These are phyloP conservation scores for Antitype chi DNA, from an alignment of 2,888 invertebrate genomes.

Conservation along the genomic window DNA sequence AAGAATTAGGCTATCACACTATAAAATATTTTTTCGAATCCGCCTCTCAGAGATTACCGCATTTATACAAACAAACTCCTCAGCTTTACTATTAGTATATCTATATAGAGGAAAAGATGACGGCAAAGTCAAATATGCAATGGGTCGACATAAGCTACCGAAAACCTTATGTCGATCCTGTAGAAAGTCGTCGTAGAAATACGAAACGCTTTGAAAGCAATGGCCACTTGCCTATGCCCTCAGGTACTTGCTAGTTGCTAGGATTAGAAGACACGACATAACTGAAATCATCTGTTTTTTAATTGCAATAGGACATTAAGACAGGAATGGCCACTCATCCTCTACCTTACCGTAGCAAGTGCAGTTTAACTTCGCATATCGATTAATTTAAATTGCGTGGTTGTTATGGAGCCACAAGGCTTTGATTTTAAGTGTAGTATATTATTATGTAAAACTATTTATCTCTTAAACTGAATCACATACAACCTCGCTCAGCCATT, in stretches of 20 bases:
- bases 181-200: not conserved
- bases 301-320: not conserved
- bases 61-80: no score
- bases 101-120: no score
- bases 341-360: not conserved
- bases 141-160: not conserved
- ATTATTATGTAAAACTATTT: slow-evolving; percentile 26
- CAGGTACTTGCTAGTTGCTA: not conserved
- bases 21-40: no score
- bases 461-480: slow-evolving; percentile 27
- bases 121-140: not conserved
- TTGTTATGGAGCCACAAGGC: not conserved
- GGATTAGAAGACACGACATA: not conserved
- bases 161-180: not conserved
- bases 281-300: not conserved
- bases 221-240: not conserved
- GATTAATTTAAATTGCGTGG: not conserved
- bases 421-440: not conserved
- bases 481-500: slow-evolving; percentile 34
- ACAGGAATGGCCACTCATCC: not conserved
- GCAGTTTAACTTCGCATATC: not conserved
- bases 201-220: not conserved
- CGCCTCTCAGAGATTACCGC: no score
- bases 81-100: no score
- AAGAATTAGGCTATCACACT: no score